Percentiles rank a stretch among this genome's conserved stretches.
phyloP scores from a whole-genome alignment of 2,888 invertebrate species.

The Neoascia interrupta region DNA sequence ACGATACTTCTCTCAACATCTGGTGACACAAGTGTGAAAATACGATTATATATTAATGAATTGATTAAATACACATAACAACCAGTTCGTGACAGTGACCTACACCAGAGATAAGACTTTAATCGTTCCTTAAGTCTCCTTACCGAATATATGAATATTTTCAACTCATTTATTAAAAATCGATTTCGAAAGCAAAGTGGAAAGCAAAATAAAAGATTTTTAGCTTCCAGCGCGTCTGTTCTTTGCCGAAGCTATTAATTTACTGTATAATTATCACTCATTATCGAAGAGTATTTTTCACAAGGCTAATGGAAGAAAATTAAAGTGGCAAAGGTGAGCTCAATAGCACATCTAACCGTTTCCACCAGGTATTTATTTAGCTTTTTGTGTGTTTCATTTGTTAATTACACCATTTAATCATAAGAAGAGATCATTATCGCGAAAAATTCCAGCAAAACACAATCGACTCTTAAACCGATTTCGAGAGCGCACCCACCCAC shows the following conservation, averaged over 20 bases:
- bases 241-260: too few species aligned
- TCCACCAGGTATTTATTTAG: background rate
- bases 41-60: too few species aligned
- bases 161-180: background rate
- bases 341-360: conserved; percentile 41
- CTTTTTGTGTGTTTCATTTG: too few species aligned
- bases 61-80: background rate
- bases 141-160: conserved; percentile 13
- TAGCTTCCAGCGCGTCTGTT: background rate
- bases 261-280: conserved; percentile 5
- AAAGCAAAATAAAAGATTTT: background rate
- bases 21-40: too few species aligned
- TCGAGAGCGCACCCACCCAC: conserved; percentile 47
- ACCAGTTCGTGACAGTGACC: conserved; percentile 13
- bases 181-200: conserved; percentile 2
- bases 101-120: too few species aligned
- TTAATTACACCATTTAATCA: too few species aligned
- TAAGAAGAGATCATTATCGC: conserved; percentile 30
- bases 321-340: background rate
- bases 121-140: background rate
- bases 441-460: conserved; percentile 13
- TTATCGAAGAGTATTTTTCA: conserved; percentile 3
- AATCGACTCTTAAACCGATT: conserved; percentile 30
- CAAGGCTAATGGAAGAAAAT: conserved; percentile 1
- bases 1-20: too few species aligned